These are phyloP conservation scores for Mythimna impura DNA, from an alignment of 2,888 invertebrate genomes.

Conservation along the genomic window DNA sequence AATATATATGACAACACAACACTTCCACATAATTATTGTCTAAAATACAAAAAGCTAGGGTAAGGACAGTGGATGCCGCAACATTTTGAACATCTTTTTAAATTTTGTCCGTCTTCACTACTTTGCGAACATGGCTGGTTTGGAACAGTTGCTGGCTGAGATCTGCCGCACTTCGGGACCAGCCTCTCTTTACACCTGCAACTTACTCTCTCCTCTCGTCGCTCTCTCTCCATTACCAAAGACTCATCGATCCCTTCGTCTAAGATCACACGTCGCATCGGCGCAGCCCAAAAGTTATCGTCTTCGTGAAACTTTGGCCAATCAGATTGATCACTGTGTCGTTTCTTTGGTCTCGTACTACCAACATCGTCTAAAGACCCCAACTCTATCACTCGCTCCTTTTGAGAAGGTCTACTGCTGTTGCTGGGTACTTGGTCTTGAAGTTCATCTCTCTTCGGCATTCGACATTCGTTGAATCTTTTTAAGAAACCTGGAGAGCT, in stretches of 20 bases:
- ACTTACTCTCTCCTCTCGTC: slow-evolving; percentile 52
- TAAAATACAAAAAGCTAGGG: slow-evolving; percentile 74
- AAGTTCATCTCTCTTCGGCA: slow-evolving; percentile 46
- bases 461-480: slow-evolving; percentile 11
- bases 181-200: slow-evolving; percentile 61
- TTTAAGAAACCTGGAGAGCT: slow-evolving; percentile 5
- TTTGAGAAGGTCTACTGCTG: slow-evolving; percentile 29
- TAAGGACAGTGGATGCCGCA: slow-evolving; percentile 73
- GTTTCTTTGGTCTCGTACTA: slow-evolving; percentile 37
- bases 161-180: slow-evolving; percentile 36
- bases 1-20: slow-evolving; percentile 36
- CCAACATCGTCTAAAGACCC: slow-evolving; percentile 58
- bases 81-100: slow-evolving; percentile 68
- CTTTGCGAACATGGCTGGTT: neutral
- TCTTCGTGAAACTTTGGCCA: slow-evolving; percentile 53
- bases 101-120: slow-evolving; percentile 15
- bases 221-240: slow-evolving; percentile 49
- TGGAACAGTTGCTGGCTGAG: neutral
- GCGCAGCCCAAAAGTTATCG: slow-evolving; percentile 53
- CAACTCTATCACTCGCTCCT: slow-evolving; percentile 49
- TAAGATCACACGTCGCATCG: slow-evolving; percentile 42
- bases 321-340: slow-evolving; percentile 27
- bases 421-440: slow-evolving; percentile 25
- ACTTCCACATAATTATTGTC: slow-evolving; percentile 49
- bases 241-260: slow-evolving; percentile 47